A percentile compares a stretch with the other conserved stretches of the same genome.
phyloP scores from a whole-genome alignment of 2,113 vertebrate species.

The Dolichallabes microphthalmus region DNA sequence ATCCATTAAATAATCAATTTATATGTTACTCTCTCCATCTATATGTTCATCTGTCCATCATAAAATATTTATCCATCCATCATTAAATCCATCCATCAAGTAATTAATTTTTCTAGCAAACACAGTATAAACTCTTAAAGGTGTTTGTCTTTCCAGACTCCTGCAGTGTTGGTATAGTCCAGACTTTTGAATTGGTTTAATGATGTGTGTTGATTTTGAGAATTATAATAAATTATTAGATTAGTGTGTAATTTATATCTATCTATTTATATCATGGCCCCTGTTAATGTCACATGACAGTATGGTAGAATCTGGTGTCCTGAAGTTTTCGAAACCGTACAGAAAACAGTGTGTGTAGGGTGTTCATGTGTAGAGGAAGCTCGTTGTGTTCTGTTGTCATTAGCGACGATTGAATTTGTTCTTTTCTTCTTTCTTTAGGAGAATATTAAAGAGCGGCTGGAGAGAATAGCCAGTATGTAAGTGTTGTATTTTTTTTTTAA shows the following conservation, averaged over 20 bases:
- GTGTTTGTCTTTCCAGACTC: background rate
- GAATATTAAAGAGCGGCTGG: constrained; percentile 77
- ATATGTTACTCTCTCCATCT: background rate
- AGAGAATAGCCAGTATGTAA: constrained; percentile 89
- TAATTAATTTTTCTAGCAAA: background rate
- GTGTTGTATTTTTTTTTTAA: constrained; percentile 59
- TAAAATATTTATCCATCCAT: background rate
- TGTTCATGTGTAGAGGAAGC: background rate
- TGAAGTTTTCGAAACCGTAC: background rate
- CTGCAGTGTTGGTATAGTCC: background rate
- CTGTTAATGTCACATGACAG: background rate
- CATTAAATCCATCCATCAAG: background rate
- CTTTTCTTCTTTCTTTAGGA: constrained; percentile 75
- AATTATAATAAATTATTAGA: background rate
- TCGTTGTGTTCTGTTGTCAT: background rate
- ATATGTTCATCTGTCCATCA: background rate
- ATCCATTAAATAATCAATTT: background rate
- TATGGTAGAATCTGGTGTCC: background rate
- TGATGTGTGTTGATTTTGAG: background rate
- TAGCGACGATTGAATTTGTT: background rate
- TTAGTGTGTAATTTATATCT: background rate
- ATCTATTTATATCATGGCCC: background rate
- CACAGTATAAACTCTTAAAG: background rate
- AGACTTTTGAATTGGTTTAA: background rate
- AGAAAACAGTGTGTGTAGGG: background rate